Evolutionary conservation across 2,888 invertebrate species (phyloP).

Genomic region (Chironomus riparius): DNA sequence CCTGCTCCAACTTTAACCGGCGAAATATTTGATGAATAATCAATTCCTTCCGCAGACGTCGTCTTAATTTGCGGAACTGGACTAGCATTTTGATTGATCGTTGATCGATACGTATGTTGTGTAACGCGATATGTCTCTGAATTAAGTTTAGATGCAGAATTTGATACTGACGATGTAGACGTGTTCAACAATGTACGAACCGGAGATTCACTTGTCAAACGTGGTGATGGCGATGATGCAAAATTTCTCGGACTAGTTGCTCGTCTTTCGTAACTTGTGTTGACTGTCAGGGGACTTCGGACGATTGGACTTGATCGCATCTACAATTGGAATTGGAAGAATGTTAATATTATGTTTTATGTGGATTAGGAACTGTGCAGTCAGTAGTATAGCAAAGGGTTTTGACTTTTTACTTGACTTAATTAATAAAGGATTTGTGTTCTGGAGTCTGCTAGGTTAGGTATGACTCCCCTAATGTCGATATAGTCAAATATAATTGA

Average conservation of each 20-base stretch:
- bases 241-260: slow-evolving; percentile 37
- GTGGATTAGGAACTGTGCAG: too few relatives aligned
- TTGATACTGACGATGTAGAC: slow-evolving; percentile 38
- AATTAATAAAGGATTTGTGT: too few relatives aligned
- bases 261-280: slow-evolving; percentile 39
- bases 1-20: slow-evolving; percentile 44
- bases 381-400: too few relatives aligned
- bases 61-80: slow-evolving; percentile 34
- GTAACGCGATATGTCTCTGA: slow-evolving; percentile 35
- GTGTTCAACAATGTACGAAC: slow-evolving; percentile 47
- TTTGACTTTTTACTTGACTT: too few relatives aligned
- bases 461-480: too few relatives aligned
- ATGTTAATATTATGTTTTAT: slow-evolving; percentile 6
- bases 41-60: slow-evolving; percentile 37
- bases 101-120: slow-evolving; percentile 39
- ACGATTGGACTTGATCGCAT: slow-evolving; percentile 40
- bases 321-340: slow-evolving; percentile 30
- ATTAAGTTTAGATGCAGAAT: slow-evolving; percentile 33
- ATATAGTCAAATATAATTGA: too few relatives aligned
- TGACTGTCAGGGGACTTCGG: slow-evolving; percentile 41
- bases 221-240: slow-evolving; percentile 38
- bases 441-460: too few relatives aligned
- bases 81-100: slow-evolving; percentile 46
- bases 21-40: slow-evolving; percentile 50
- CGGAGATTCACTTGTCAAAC: slow-evolving; percentile 45